These are phyloP conservation scores for Bambusicola thoracicus DNA, from an alignment of 2,113 vertebrate genomes.

Conservation along the genomic window DNA sequence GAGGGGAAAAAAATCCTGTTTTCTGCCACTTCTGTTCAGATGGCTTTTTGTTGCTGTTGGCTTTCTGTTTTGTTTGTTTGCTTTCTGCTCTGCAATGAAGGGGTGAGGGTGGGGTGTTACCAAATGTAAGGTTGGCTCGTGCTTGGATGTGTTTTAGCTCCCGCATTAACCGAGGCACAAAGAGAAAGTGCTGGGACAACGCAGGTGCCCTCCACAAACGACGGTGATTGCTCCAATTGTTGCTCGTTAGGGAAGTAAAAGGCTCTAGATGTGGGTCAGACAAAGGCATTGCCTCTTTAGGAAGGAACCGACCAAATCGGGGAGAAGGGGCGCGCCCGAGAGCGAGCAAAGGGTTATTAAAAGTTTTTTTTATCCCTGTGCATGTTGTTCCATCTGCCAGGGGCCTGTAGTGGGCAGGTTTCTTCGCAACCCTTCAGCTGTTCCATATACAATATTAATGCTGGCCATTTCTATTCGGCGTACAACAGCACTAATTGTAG, in stretches of 20 bases:
- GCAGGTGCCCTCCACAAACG: not conserved
- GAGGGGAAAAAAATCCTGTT: constrained; percentile 2
- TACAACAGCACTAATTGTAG: constrained; percentile 85
- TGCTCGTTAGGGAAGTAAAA: not conserved
- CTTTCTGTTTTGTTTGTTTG: too few relatives aligned
- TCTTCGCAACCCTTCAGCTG: constrained; percentile 89
- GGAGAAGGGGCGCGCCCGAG: constrained; percentile 74
- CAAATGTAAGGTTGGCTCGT: not conserved
- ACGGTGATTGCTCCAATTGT: not conserved
- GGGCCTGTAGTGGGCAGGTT: constrained; percentile 82
- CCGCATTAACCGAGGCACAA: not conserved
- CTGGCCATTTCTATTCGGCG: constrained; percentile 82
- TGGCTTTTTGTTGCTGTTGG: not conserved
- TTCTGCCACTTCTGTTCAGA: not conserved
- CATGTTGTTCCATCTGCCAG: constrained; percentile 95
- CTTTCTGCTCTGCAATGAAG: not conserved
- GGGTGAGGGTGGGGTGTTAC: rapidly evolving
- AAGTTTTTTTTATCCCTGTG: constrained; percentile 77
- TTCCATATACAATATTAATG: constrained; percentile 97
- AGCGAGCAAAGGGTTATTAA: constrained; percentile 80
- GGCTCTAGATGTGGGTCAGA: constrained; percentile 69
- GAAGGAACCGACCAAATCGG: constrained; percentile 54
- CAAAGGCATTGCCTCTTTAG: constrained; percentile 82
- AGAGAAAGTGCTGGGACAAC: constrained; percentile 13
- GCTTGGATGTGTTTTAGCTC: not conserved